These are phyloP conservation scores for Ophioninae sp. DNA, from an alignment of 2,888 invertebrate genomes.

Conservation along the genomic window DNA sequence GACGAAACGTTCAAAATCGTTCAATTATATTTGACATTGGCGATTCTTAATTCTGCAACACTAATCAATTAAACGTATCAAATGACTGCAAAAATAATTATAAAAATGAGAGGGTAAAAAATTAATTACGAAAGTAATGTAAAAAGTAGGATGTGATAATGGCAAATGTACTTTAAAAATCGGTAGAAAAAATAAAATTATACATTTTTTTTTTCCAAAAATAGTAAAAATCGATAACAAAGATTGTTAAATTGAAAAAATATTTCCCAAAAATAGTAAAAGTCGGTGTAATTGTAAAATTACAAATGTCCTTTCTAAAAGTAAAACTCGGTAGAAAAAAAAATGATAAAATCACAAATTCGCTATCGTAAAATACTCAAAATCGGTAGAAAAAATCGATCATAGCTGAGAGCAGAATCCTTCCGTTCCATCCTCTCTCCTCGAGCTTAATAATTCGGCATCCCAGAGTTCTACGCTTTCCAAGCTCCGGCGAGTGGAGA, in stretches of 20 bases:
- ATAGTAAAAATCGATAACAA: too few relatives aligned
- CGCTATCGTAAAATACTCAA: background rate
- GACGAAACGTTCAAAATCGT: background rate
- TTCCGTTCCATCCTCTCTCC: background rate
- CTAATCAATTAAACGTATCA: background rate
- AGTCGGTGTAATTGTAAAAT: too few relatives aligned
- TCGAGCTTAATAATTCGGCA: background rate
- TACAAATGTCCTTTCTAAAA: too few relatives aligned
- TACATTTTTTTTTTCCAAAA: too few relatives aligned
- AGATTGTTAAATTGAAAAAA: too few relatives aligned
- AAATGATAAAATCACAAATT: too few relatives aligned
- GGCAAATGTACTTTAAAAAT: background rate
- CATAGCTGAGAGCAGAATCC: background rate
- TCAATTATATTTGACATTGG: background rate
- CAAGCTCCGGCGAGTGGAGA: background rate
- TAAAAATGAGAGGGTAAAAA: too few relatives aligned
- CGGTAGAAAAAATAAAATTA: background rate
- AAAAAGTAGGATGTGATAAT: too few relatives aligned
- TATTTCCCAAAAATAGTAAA: too few relatives aligned
- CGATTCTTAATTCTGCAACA: background rate
- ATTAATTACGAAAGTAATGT: too few relatives aligned
- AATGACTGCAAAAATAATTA: background rate
- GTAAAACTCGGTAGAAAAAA: too few relatives aligned
- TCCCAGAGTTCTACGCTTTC: background rate
- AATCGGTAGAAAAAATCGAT: background rate